Conservation (phyloP, 2,888 invertebrate species). For the Caenorhabditis angaria region DNA sequence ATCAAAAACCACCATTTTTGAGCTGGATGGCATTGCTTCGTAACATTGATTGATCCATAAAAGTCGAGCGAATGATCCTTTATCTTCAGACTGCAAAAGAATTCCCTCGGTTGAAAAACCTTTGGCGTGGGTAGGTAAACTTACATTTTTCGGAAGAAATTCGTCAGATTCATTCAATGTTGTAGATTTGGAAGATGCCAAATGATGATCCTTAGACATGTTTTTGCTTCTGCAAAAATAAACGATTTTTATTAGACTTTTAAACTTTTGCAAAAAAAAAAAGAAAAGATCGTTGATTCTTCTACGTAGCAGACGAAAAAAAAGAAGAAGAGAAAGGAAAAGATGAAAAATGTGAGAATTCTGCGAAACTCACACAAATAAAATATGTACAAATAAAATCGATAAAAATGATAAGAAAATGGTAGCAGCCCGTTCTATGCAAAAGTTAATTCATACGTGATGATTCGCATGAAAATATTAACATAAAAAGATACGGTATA, state of each 20-base stretch:
- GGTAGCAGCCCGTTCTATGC: too few relatives aligned
- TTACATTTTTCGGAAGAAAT: constrained; percentile 33
- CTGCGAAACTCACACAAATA: too few relatives aligned
- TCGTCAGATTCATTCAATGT: constrained; percentile 13
- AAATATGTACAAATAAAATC: too few relatives aligned
- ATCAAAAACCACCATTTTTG: constrained; percentile 98
- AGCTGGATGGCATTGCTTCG: constrained; percentile 97
- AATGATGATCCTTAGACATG: constrained; percentile 37
- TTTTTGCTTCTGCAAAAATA: not conserved
- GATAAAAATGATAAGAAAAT: too few relatives aligned
- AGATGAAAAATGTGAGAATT: constrained; percentile 4
- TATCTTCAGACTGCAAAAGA: constrained; percentile 30
- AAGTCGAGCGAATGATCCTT: constrained; percentile 76
- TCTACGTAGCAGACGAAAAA: constrained; percentile 14
- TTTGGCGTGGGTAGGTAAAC: too few relatives aligned
- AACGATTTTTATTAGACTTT: not conserved
- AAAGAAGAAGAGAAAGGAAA: not conserved
- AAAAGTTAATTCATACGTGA: too few relatives aligned
- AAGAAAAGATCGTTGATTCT: not conserved
- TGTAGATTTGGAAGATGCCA: constrained; percentile 35
- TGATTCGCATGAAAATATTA: too few relatives aligned
- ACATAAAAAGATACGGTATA: too few relatives aligned
- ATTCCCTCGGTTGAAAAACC: not conserved
- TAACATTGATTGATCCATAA: constrained; percentile 99
- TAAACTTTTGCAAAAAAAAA: constrained; percentile 11